Evolutionary conservation across 1,140 invertebrate genomes (phyloP), one percentile per base, ranked within the genome.

Genomic region (Achroia grisella): DNA sequence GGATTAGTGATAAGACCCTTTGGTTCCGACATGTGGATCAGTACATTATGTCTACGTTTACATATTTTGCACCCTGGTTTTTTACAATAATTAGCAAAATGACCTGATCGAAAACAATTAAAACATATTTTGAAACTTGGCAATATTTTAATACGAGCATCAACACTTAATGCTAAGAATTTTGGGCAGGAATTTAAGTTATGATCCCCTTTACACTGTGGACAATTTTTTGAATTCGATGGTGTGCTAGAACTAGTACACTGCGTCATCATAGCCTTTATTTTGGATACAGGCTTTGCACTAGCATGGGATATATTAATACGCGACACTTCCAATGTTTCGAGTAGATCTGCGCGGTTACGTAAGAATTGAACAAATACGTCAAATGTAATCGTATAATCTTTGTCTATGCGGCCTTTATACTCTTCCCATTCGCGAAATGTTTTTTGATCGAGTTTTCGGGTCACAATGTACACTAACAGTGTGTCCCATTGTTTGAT

Each of bases 11-110:
- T 14, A 15, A 40, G 4, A 32, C 9, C 10, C 30, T 32, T 10
- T n/a, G 30, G 9, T 10, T 51, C 37, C 2, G 40, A 10, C 8
- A 57, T 33, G 32, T 63, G 57, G 28, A 64, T 35, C 4, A 61
- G 27, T 8, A 51, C 52, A 35, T 61, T 54, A 45, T 63, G 57
- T 10, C 44, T 61, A 8, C 63, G 56, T 23, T 53, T 53, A 27
- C 55, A 63, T 27, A 60, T 33, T 27, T 49, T 58, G 37, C 58
- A 69, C 27, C 58, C 58, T 13, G 34, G 12, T 9, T 41, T 48
- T 44, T 57, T 62, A 29, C 61, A 65, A 29, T 44, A 31, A 13
- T 65, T 62, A 2, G 61, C 53, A 45, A 42, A 65, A 35, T 69
- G 56, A 31, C 56, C 62, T 4, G 27, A 17, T 4, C 34, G 17